phyloP scores from a whole-genome alignment of 2,888 invertebrate genomes.

The Orthosia gracilis region DNA sequence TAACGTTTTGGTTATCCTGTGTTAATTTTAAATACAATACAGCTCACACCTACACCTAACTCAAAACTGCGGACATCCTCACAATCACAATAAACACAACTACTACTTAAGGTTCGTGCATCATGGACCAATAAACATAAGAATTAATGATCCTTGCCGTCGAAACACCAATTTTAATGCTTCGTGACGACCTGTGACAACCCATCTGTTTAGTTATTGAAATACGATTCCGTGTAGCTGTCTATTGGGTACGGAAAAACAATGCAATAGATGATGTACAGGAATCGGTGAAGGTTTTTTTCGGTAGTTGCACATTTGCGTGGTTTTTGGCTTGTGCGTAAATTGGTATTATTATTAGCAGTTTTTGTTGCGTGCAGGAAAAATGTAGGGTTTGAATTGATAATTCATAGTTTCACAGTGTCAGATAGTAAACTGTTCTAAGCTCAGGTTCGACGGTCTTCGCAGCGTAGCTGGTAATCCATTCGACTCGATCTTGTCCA shows the following conservation, averaged over 20 bases:
- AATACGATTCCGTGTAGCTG: slow-evolving; percentile 71
- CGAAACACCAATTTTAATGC: slow-evolving; percentile 88
- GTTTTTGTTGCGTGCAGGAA: neutral
- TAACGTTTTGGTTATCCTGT: too few species aligned
- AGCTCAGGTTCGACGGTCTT: neutral
- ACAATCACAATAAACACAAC: slow-evolving; percentile 54
- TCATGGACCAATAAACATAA: slow-evolving; percentile 83
- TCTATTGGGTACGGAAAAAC: slow-evolving; percentile 54
- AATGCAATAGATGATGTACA: slow-evolving; percentile 43
- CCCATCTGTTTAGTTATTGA: slow-evolving; percentile 75
- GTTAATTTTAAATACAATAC: neutral
- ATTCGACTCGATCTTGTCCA: too few species aligned
- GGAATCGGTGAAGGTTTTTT: slow-evolving; percentile 26
- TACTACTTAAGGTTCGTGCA: slow-evolving; percentile 78
- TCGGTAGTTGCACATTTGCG: slow-evolving; percentile 28
- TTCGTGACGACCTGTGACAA: slow-evolving; percentile 84
- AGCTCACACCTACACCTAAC: slow-evolving; percentile 23
- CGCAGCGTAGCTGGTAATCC: neutral
- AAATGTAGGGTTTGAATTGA: neutral
- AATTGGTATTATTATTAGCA: slow-evolving; percentile 5
- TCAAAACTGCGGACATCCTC: slow-evolving; percentile 57
- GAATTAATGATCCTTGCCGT: slow-evolving; percentile 87
- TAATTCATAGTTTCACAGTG: neutral
- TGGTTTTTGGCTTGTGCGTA: slow-evolving; percentile 36
- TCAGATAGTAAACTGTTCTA: neutral